Evolutionary conservation across 2,888 invertebrate species (phyloP).

Genomic region (Ichneumoninae sp.): DNA sequence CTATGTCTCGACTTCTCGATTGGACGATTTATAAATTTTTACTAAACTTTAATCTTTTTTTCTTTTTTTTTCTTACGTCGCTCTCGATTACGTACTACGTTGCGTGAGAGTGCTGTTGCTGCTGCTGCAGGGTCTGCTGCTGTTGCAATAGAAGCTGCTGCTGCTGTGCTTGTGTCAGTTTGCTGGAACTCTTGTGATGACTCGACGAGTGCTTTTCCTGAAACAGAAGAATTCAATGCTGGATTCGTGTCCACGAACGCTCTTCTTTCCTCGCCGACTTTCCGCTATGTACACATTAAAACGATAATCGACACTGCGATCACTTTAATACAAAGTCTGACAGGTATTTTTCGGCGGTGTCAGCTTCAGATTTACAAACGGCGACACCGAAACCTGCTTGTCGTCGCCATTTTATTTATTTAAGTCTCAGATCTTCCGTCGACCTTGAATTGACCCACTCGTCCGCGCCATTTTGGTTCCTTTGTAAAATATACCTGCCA

Average conservation of each 20-base stretch:
- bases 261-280: background rate
- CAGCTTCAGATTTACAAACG: background rate
- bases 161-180: slow-evolving; percentile 76
- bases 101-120: slow-evolving; percentile 72
- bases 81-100: slow-evolving; percentile 75
- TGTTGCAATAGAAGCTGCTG: slow-evolving; percentile 69
- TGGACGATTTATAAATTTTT: slow-evolving; percentile 61
- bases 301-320: background rate
- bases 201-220: slow-evolving; percentile 82
- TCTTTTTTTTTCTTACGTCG: slow-evolving; percentile 53
- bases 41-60: slow-evolving; percentile 24
- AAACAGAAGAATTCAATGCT: slow-evolving; percentile 72
- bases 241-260: slow-evolving; percentile 42
- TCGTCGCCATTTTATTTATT: background rate
- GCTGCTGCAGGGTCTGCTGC: slow-evolving; percentile 74
- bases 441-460: background rate
- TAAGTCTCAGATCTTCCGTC: background rate
- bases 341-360: background rate
- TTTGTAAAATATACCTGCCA: background rate
- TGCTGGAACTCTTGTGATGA: slow-evolving; percentile 81
- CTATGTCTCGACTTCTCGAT: slow-evolving; percentile 23
- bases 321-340: background rate
- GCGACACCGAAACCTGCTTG: background rate
- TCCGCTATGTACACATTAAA: background rate
- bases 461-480: slow-evolving; percentile 6